Conservation (phyloP, 2,113 vertebrate species). For the Copsychus sechellarum region DNA sequence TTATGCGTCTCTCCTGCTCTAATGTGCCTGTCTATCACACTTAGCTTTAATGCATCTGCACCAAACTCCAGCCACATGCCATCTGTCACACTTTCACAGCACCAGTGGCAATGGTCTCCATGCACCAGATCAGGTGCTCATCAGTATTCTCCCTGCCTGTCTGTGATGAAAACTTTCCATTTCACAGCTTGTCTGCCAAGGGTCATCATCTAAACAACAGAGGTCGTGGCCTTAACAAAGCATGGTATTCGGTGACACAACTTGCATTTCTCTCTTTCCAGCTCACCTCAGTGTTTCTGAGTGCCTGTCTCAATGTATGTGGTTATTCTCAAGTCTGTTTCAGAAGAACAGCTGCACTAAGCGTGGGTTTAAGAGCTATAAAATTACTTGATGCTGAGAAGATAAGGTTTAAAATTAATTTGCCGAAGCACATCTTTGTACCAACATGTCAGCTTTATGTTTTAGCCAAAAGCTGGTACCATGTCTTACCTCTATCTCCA, state of each 20-base stretch:
- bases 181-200: not conserved
- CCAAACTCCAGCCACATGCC: not conserved
- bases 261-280: not conserved
- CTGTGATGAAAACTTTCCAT: not conserved
- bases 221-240: not conserved
- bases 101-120: not conserved
- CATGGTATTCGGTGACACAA: not conserved
- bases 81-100: not conserved
- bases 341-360: not conserved
- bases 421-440: not conserved
- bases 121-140: not conserved
- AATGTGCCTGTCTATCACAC: fast-evolving
- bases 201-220: not conserved
- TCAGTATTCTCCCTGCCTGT: not conserved
- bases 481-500: not conserved
- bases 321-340: not conserved
- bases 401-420: not conserved
- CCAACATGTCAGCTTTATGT: not conserved
- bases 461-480: not conserved
- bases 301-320: not conserved
- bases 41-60: not conserved
- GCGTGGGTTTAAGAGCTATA: not conserved
- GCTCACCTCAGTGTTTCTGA: not conserved
- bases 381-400: not conserved
- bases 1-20: not conserved